These are phyloP conservation scores for Ephestia elutella DNA, from an alignment of 1,140 invertebrate species.

Conservation along the genomic window DNA sequence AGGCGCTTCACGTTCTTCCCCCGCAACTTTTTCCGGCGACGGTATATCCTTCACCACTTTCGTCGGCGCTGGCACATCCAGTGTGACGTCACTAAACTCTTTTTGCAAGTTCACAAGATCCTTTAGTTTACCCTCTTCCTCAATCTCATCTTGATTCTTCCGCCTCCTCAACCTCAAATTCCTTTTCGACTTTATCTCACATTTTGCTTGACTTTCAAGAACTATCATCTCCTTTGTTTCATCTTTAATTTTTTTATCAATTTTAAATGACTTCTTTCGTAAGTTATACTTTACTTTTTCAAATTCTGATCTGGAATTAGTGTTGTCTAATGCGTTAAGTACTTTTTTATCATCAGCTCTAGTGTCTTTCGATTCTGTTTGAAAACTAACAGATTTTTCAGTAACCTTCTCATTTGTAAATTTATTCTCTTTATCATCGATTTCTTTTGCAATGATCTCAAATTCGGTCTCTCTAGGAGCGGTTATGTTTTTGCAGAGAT, in stretches of 20 bases:
- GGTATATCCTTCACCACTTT: slow-evolving; percentile 44
- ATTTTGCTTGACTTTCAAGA: slow-evolving; percentile 32
- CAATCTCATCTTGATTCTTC: slow-evolving; percentile 33
- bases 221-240: slow-evolving; percentile 28
- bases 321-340: not conserved
- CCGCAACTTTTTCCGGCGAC: slow-evolving; percentile 38
- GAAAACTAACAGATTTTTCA: not conserved
- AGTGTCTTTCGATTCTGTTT: not conserved
- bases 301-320: not conserved
- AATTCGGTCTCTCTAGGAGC: slow-evolving; percentile 49
- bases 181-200: slow-evolving; percentile 22
- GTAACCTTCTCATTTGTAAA: slow-evolving; percentile 7
- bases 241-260: slow-evolving; percentile 20
- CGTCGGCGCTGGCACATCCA: slow-evolving; percentile 36
- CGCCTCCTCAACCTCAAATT: slow-evolving; percentile 36
- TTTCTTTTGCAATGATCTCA: slow-evolving; percentile 38
- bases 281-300: slow-evolving; percentile 48
- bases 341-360: not conserved
- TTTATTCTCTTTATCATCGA: slow-evolving; percentile 18
- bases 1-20: slow-evolving; percentile 47
- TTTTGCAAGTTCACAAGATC: slow-evolving; percentile 55
- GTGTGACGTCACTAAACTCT: slow-evolving; percentile 54
- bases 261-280: slow-evolving; percentile 30
- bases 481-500: slow-evolving; percentile 52
- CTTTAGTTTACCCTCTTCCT: slow-evolving; percentile 38